Conservation (phyloP, 2,113 vertebrate species). For the Pholis gunnellus region DNA sequence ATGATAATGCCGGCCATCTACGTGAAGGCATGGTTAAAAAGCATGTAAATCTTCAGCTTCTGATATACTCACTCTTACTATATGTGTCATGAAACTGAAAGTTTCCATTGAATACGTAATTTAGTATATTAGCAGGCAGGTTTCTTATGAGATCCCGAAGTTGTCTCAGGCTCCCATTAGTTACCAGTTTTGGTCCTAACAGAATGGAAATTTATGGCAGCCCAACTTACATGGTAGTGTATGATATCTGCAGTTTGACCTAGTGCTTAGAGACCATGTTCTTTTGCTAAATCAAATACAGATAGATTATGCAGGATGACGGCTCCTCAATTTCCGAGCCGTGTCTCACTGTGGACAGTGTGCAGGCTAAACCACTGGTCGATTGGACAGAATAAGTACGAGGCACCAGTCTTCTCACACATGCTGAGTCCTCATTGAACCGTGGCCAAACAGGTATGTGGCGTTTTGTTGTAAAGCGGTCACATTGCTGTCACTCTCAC, state of each 20-base stretch:
- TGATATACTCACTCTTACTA: neutral
- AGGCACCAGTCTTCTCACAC: constrained; percentile 33
- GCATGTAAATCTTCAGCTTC: neutral
- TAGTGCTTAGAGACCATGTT: neutral
- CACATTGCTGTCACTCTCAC: constrained; percentile 29
- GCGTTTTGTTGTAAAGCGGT: constrained; percentile 21
- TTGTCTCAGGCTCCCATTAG: neutral
- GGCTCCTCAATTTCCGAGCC: neutral
- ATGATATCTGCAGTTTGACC: neutral
- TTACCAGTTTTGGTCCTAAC: neutral
- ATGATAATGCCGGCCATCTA: neutral
- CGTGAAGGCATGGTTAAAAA: neutral
- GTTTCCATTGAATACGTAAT: neutral
- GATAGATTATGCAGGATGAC: neutral
- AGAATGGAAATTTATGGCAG: neutral
- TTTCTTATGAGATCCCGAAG: neutral
- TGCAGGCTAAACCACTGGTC: neutral
- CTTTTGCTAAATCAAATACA: neutral
- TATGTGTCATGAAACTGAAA: neutral
- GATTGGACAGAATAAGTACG: constrained; percentile 12
- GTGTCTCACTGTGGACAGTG: neutral
- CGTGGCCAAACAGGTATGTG: constrained; percentile 57
- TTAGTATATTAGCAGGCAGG: neutral
- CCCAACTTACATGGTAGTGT: neutral
- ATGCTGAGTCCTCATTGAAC: constrained; percentile 60